These are phyloP conservation scores for Papilio xuthus DNA, from an alignment of 1,140 invertebrate genomes.

Conservation along the genomic window DNA sequence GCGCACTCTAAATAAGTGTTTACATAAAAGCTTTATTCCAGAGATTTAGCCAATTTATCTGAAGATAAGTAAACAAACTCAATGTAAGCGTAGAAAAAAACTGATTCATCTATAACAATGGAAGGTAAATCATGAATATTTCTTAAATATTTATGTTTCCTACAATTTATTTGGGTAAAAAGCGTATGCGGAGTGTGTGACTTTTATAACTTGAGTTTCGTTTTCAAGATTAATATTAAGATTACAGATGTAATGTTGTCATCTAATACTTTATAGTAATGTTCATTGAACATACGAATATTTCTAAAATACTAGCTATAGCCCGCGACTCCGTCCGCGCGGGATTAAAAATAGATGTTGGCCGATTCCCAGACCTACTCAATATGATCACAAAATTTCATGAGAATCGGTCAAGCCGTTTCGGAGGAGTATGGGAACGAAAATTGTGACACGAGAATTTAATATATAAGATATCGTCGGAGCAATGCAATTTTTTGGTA, in stretches of 20 bases:
- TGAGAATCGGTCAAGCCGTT: too few relatives aligned
- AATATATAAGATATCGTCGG: too few relatives aligned
- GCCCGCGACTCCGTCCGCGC: too few relatives aligned
- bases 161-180: slow-evolving; percentile 26
- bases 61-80: slow-evolving; percentile 35
- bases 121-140: slow-evolving; percentile 38
- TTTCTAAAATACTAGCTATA: too few relatives aligned
- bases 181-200: neutral
- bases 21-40: slow-evolving; percentile 37
- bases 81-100: slow-evolving; percentile 29
- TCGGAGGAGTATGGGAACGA: too few relatives aligned
- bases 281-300: too few relatives aligned
- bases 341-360: too few relatives aligned
- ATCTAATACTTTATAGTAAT: neutral
- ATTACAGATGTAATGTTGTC: neutral
- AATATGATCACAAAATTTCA: too few relatives aligned
- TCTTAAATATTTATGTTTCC: slow-evolving; percentile 38
- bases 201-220: slow-evolving; percentile 2
- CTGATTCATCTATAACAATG: slow-evolving; percentile 37
- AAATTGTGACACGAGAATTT: too few relatives aligned
- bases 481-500: neutral
- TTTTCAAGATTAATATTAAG: slow-evolving; percentile 5
- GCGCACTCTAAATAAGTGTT: slow-evolving; percentile 39
- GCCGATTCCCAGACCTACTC: too few relatives aligned
- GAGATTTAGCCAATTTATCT: slow-evolving; percentile 38